These are phyloP conservation scores for Coregonus clupeaformis DNA, from an alignment of 2,113 vertebrate genomes.

Conservation along the genomic window DNA sequence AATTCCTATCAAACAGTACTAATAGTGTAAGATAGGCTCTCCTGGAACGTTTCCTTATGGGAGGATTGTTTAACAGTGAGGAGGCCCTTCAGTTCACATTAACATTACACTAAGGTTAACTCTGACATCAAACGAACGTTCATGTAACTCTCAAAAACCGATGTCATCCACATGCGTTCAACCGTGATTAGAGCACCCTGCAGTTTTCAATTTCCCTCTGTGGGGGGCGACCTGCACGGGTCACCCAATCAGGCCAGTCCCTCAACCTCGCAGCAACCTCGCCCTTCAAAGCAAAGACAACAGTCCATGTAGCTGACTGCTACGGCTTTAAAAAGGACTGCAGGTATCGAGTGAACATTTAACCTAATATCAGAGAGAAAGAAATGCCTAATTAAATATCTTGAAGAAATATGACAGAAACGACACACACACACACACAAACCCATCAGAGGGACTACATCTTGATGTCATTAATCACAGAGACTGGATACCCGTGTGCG, in stretches of 20 bases:
- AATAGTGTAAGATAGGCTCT: neutral
- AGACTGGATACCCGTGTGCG: conserved; percentile 80
- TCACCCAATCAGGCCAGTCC: conserved; percentile 67
- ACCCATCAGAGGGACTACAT: conserved; percentile 61
- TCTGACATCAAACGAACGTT: conserved; percentile 62
- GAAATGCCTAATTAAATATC: conserved; percentile 60
- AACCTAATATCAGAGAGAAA: conserved; percentile 57
- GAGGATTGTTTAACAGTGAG: conserved; percentile 34
- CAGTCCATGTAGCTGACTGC: conserved; percentile 28
- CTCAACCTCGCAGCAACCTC: conserved; percentile 58
- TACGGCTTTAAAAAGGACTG: conserved; percentile 20
- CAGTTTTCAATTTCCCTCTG: conserved; percentile 61
- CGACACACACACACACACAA: conserved; percentile 8
- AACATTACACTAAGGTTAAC: conserved; percentile 48
- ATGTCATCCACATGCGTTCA: conserved; percentile 30
- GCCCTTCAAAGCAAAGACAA: conserved; percentile 53
- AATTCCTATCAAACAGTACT: neutral
- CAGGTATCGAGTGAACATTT: conserved; percentile 61
- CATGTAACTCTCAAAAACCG: conserved; percentile 24
- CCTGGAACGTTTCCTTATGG: conserved; percentile 18
- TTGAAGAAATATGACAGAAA: conserved; percentile 50
- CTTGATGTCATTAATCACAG: conserved; percentile 95
- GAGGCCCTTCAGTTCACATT: conserved; percentile 62
- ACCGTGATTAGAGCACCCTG: conserved; percentile 65
- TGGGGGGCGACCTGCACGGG: conserved; percentile 45